Percentiles rank a stretch among this genome's conserved stretches.
Conservation (phyloP, 1,140 invertebrate genomes). For the Aleiodes sp. region DNA sequence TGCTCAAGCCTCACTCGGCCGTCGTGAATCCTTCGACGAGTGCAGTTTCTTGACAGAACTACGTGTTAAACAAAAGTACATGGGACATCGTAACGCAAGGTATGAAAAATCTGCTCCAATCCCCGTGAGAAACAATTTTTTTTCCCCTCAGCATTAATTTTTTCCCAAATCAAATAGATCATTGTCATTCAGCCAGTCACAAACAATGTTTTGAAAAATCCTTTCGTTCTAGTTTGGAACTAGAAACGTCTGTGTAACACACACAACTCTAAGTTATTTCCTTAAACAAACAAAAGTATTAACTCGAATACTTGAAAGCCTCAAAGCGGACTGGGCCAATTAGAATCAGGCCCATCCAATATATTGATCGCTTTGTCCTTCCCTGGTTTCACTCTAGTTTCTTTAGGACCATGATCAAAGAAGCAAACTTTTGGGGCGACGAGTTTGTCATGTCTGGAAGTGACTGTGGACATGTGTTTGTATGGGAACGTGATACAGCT, state of each 20-base stretch:
- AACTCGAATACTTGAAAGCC: slow-evolving; percentile 55
- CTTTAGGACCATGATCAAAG: slow-evolving; percentile 88
- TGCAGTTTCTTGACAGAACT: slow-evolving; percentile 53
- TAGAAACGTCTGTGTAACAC: neutral
- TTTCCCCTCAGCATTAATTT: neutral
- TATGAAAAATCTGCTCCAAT: slow-evolving; percentile 47
- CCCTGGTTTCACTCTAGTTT: slow-evolving; percentile 63
- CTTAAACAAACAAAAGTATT: slow-evolving; percentile 17
- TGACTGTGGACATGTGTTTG: slow-evolving; percentile 84
- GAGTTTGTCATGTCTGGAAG: slow-evolving; percentile 86
- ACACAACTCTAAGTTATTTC: neutral
- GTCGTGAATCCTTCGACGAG: slow-evolving; percentile 47
- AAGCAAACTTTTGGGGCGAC: slow-evolving; percentile 89
- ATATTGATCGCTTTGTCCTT: slow-evolving; percentile 59
- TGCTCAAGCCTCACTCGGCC: slow-evolving; percentile 40
- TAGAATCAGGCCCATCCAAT: slow-evolving; percentile 55
- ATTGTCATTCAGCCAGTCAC: neutral
- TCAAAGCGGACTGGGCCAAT: slow-evolving; percentile 62
- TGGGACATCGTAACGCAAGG: slow-evolving; percentile 86
- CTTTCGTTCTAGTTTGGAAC: slow-evolving; percentile 11
- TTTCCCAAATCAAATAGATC: neutral
- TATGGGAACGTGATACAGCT: slow-evolving; percentile 74
- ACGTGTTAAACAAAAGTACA: slow-evolving; percentile 76
- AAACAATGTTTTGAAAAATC: neutral
- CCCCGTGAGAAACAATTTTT: neutral